These are phyloP conservation scores for Pteronura brasiliensis DNA, from an alignment of 2,113 vertebrate species.

Conservation along the genomic window DNA sequence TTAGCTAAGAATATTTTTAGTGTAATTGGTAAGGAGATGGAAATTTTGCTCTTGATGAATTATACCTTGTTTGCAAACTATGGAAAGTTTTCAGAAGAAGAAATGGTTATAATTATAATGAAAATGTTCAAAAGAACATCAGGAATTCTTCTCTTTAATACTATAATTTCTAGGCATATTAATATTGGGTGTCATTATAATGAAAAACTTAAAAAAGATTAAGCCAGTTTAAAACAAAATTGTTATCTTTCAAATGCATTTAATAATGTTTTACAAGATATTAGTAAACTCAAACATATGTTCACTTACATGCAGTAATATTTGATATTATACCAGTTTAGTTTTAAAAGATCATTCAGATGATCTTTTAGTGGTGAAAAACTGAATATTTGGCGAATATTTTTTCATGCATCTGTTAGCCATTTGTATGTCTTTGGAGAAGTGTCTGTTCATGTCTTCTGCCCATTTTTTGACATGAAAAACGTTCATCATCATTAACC, in stretches of 20 bases:
- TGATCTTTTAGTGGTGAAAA: neutral
- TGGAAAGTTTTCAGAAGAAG: neutral
- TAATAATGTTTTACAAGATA: neutral
- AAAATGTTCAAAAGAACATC: conserved; percentile 2
- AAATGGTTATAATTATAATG: conserved; percentile 27
- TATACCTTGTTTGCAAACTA: neutral
- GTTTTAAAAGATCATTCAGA: neutral
- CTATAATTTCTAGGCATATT: neutral
- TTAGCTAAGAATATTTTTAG: conserved; percentile 2
- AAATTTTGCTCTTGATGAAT: conserved; percentile 6
- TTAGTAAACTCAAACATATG: neutral
- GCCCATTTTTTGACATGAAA: no score
- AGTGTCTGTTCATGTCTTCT: no score
- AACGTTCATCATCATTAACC: no score
- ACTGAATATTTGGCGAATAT: neutral
- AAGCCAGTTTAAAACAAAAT: neutral
- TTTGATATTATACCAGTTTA: neutral
- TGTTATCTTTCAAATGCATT: neutral
- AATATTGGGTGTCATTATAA: neutral
- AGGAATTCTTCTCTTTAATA: neutral
- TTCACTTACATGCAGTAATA: neutral
- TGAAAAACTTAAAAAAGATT: neutral
- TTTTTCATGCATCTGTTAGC: no score
- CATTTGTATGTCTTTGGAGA: no score
- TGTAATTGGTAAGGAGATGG: neutral